Percentiles rank a stretch among this genome's conserved stretches.
Conservation (phyloP, 2,113 vertebrate species). For the Nothoprocta perdicaria region DNA sequence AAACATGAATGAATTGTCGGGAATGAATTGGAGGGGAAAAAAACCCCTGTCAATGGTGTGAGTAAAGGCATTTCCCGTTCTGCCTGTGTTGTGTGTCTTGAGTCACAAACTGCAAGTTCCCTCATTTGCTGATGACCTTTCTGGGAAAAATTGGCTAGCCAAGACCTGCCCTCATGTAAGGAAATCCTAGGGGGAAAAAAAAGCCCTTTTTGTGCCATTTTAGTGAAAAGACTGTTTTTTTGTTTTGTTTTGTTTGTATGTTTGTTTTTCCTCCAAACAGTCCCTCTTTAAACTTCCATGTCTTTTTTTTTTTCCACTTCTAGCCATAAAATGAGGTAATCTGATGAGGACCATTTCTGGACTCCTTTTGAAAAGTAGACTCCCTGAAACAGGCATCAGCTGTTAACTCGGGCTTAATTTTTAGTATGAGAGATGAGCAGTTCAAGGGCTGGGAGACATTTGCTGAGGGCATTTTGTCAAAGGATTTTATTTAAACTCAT, state of each 20-base stretch:
- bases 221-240: background rate
- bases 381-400: background rate
- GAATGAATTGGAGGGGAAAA: background rate
- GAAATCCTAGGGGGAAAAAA: conserved; percentile 28
- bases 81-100: conserved; percentile 7
- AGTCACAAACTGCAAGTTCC: conserved; percentile 28
- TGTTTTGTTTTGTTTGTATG: too few relatives aligned
- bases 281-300: background rate
- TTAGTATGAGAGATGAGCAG: background rate
- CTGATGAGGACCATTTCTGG: background rate
- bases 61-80: conserved; percentile 34
- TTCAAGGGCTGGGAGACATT: background rate
- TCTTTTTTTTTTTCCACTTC: background rate
- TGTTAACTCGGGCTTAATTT: background rate
- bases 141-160: conserved; percentile 8
- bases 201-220: background rate
- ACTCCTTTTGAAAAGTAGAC: background rate
- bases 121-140: background rate
- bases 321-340: background rate
- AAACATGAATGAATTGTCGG: background rate
- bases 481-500: background rate
- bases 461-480: background rate
- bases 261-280: background rate
- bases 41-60: background rate
- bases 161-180: conserved; percentile 39